These are phyloP conservation scores for Illadopsis cleaveri DNA, from an alignment of 2,113 vertebrate genomes.

Conservation along the genomic window DNA sequence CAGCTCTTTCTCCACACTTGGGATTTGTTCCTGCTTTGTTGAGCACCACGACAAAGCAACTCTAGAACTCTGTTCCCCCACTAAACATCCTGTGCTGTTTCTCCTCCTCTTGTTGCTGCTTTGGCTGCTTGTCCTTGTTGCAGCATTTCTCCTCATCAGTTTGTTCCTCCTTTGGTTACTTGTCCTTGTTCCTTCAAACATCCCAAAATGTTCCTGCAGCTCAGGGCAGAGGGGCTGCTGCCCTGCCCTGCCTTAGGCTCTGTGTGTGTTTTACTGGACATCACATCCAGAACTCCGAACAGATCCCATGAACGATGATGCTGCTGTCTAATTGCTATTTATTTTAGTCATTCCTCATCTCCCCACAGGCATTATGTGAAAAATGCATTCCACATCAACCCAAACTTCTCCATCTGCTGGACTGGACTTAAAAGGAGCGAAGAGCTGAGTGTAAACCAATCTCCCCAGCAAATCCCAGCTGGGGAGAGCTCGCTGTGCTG, in stretches of 20 bases:
- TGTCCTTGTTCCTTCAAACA: not conserved
- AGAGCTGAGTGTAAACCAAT: conserved; percentile 78
- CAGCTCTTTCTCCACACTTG: rapidly evolving
- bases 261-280: rapidly evolving
- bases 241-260: not conserved
- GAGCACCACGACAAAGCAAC: not conserved
- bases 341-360: conserved; percentile 66
- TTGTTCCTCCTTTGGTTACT: not conserved
- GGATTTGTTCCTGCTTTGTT: not conserved
- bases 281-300: not conserved
- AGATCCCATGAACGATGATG: not conserved
- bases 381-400: conserved; percentile 58
- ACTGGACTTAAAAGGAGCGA: conserved; percentile 77
- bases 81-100: not conserved
- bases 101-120: not conserved
- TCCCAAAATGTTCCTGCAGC: not conserved
- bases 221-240: not conserved
- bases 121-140: not conserved
- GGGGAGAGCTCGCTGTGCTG: conserved; percentile 41
- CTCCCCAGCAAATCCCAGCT: conserved; percentile 78
- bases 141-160: not conserved
- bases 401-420: conserved; percentile 73
- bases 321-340: conserved; percentile 57
- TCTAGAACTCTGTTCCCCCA: not conserved
- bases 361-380: conserved; percentile 61